phyloP scores from a whole-genome alignment of 2,888 invertebrate genomes.

The Eupithecia inturbata region DNA sequence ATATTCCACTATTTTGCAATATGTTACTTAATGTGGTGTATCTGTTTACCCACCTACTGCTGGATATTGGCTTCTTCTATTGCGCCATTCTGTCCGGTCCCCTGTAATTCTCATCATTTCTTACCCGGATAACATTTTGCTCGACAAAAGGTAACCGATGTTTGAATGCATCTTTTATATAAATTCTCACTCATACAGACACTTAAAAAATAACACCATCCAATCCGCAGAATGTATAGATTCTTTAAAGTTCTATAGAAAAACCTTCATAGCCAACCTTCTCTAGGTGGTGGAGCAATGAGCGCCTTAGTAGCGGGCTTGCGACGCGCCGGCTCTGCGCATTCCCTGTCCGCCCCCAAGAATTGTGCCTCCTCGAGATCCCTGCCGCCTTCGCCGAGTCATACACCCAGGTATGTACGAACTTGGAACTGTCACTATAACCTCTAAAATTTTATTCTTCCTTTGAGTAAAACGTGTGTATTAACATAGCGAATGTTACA shows the following conservation, averaged over 20 bases:
- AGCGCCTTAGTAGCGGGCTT: constrained; percentile 79
- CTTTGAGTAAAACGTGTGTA: no score
- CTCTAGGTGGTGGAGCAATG: constrained; percentile 75
- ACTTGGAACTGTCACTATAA: no score
- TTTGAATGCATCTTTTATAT: neutral
- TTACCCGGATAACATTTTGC: neutral
- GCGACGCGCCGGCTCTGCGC: constrained; percentile 80
- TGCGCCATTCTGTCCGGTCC: no score
- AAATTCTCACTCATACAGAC: neutral
- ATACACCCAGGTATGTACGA: constrained; percentile 84
- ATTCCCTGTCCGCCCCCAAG: constrained; percentile 78
- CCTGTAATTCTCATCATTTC: no score
- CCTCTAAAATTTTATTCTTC: no score
- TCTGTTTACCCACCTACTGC: no score
- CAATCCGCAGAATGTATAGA: neutral
- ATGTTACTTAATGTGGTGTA: no score
- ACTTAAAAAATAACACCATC: neutral
- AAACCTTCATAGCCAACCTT: neutral
- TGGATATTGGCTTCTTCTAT: no score
- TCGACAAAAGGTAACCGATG: neutral
- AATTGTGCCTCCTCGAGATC: constrained; percentile 85
- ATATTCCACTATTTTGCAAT: no score
- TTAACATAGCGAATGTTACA: no score
- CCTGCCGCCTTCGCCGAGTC: constrained; percentile 90
- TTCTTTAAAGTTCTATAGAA: neutral